Conservation (phyloP, 2,888 invertebrate species). For the Theristus sp. region DNA sequence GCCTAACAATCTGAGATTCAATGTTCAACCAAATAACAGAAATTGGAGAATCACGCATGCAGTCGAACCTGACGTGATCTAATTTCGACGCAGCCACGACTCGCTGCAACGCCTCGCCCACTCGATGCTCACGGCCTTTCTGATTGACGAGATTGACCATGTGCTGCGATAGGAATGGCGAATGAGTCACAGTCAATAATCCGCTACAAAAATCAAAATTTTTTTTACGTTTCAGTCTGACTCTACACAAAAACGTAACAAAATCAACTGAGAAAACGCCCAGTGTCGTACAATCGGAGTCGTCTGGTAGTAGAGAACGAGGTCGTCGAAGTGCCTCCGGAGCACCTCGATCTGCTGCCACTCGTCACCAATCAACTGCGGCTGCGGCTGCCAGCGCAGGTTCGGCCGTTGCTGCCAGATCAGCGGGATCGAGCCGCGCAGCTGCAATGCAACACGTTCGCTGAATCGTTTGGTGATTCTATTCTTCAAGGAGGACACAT, state of each 20-base stretch:
- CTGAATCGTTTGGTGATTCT: too few species aligned
- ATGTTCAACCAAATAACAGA: too few species aligned
- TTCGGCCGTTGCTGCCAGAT: slow-evolving; percentile 85
- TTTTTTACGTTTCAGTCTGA: too few species aligned
- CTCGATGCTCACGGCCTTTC: slow-evolving; percentile 23
- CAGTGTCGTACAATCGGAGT: too few species aligned
- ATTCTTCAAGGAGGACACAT: too few species aligned
- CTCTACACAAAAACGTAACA: too few species aligned
- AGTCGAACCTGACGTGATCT: background rate
- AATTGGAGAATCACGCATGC: too few species aligned
- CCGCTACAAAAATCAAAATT: too few species aligned
- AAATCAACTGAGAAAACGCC: too few species aligned
- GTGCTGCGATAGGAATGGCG: slow-evolving; percentile 49
- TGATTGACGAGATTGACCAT: slow-evolving; percentile 61
- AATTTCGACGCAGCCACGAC: slow-evolving; percentile 10
- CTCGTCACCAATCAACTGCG: slow-evolving; percentile 15
- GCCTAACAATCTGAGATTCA: too few species aligned
- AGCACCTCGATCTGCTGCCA: slow-evolving; percentile 44
- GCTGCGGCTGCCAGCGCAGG: slow-evolving; percentile 44
- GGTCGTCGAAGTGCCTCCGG: slow-evolving; percentile 49
- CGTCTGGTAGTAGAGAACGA: slow-evolving; percentile 55
- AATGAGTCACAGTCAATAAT: too few species aligned
- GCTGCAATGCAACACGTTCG: slow-evolving; percentile 40
- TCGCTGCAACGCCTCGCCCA: slow-evolving; percentile 22
- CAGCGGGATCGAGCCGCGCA: slow-evolving; percentile 82